Evolutionary conservation across 1,140 invertebrate genomes (phyloP), one percentile per base, ranked within the genome.

Genomic region (Sycophaga agraensis): DNA sequence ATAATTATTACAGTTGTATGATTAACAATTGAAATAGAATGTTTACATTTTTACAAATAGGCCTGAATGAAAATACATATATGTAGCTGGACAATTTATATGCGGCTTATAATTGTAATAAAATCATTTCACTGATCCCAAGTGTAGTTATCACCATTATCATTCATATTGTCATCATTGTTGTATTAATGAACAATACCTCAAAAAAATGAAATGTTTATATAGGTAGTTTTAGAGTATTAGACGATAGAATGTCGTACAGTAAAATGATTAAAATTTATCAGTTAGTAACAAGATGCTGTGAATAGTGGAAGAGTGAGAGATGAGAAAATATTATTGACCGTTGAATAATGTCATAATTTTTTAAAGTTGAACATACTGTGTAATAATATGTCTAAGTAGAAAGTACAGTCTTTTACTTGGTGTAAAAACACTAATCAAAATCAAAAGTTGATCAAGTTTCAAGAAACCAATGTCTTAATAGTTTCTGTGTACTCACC

Each of bases 151-250:
- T 66, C 42, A 60, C 49, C 64, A 55, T 60, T 51, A 64, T 68
- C 63, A 39, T 37, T 46, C 55, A 58, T 59, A 55, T 51, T 19
- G 57, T 67, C 66, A 69, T 71, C 61, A 62, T 73, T 69, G 63
- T 68, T 73, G 68, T 71, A 70, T 69, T 70, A 66, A 64, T 59
- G 66, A 66, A 68, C 37, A 26, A 65, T 66, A 68, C 66, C 68
- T 69, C 55, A 45, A 55, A 57, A 49, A 49, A 49, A 57, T 28
- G 54, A 50, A 68, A 67, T 58, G 63, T 74, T 73, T 46, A 63
- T 65, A 59, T 69, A 70, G 66, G 59, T 73, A 69, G 68, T 60
- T 19, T 58, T 57, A 58, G 46, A 45, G 9, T 14, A 69, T 67
- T 68, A 60, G 66, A 64, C 58, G 53, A 67, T 59, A 67, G 66